These are phyloP conservation scores for Liposcelis brunnea DNA, from an alignment of 2,888 invertebrate species.

Conservation along the genomic window DNA sequence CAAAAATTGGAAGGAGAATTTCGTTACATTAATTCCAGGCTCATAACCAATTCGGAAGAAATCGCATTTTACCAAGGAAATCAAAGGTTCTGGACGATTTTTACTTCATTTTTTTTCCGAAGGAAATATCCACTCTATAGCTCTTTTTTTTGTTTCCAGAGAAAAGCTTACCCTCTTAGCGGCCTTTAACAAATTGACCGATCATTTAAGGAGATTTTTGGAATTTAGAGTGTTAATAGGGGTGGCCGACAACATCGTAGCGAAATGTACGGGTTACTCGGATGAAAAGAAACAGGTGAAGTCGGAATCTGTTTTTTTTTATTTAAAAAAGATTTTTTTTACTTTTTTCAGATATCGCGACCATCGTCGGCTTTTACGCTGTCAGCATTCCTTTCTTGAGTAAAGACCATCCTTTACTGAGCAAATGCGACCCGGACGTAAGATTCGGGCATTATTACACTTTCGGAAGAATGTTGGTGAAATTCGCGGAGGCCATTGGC, in stretches of 20 bases:
- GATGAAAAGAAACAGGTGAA: constrained; percentile 1
- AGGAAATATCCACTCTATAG: neutral
- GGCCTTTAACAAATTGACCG: constrained; percentile 75
- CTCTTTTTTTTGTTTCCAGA: constrained; percentile 24
- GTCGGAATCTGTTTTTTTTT: constrained; percentile 6
- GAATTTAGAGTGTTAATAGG: constrained; percentile 86
- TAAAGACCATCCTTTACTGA: constrained; percentile 47
- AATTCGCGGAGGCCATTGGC: constrained; percentile 94
- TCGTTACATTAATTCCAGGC: constrained; percentile 85
- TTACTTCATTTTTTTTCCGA: neutral
- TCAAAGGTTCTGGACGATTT: constrained; percentile 24
- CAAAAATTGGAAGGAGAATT: constrained; percentile 98
- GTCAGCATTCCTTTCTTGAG: constrained; percentile 89
- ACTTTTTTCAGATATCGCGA: constrained; percentile 59
- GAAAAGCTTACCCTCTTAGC: constrained; percentile 76
- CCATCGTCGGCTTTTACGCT: constrained; percentile 89
- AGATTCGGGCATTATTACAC: constrained; percentile 87
- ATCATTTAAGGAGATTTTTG: constrained; percentile 70
- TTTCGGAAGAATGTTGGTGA: constrained; percentile 88
- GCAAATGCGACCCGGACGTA: constrained; percentile 48
- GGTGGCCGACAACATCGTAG: constrained; percentile 86
- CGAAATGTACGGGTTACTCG: constrained; percentile 68
- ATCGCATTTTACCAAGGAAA: constrained; percentile 71
- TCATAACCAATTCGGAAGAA: constrained; percentile 96
- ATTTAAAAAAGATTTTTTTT: neutral